Evolutionary conservation across 2,888 invertebrate genomes (phyloP).

Genomic region (Allophyes oxyacanthae): DNA sequence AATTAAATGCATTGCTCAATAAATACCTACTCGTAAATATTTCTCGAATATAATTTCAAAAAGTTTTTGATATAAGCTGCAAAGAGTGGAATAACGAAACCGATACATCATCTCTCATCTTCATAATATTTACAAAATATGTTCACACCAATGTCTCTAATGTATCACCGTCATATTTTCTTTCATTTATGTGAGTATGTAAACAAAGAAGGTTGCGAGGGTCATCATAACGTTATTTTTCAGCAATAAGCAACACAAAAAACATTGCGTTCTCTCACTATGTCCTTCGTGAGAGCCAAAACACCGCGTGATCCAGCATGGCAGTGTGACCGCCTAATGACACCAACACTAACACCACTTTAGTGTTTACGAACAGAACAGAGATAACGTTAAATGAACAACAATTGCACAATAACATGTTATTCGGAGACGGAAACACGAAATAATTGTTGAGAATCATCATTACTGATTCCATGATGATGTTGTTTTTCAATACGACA

Average conservation of each 20-base stretch:
- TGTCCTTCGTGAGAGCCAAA: slow-evolving; percentile 50
- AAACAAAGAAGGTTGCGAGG: slow-evolving; percentile 40
- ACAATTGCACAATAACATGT: slow-evolving; percentile 57
- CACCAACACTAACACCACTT: slow-evolving; percentile 37
- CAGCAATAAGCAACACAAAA: slow-evolving; percentile 50
- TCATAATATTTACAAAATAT: slow-evolving; percentile 27
- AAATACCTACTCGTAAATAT: no score
- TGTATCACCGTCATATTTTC: slow-evolving; percentile 12
- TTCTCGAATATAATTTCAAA: no score
- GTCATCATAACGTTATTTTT: slow-evolving; percentile 29
- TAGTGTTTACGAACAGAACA: slow-evolving; percentile 45
- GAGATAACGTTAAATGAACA: slow-evolving; percentile 52
- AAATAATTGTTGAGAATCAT: slow-evolving; percentile 41
- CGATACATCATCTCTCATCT: slow-evolving; percentile 27
- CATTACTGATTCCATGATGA: slow-evolving; percentile 28
- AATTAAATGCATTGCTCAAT: no score
- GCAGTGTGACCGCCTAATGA: slow-evolving; percentile 61
- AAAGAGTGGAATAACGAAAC: slow-evolving; percentile 11
- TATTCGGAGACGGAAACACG: slow-evolving; percentile 45
- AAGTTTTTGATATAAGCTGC: background rate
- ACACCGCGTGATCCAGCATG: slow-evolving; percentile 56
- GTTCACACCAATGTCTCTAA: slow-evolving; percentile 16
- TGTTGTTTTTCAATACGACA: slow-evolving; percentile 27
- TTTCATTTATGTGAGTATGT: slow-evolving; percentile 19
- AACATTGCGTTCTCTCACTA: slow-evolving; percentile 42